Evolutionary conservation across 2,113 vertebrate genomes (phyloP), one percentile per base, ranked within the genome.

Genomic region (Clarias magur): DNA sequence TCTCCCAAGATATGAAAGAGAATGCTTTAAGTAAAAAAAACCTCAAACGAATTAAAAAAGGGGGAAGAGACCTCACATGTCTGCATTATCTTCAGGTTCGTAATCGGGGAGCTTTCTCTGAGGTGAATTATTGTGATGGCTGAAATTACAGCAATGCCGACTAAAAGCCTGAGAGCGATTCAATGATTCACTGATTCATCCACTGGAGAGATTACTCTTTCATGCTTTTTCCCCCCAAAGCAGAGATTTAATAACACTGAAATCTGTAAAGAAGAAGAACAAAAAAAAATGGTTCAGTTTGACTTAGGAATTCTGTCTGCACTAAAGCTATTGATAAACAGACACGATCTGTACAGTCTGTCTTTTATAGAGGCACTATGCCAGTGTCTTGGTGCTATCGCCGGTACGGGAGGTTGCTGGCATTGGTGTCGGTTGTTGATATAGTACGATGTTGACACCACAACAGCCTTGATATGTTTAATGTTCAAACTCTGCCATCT

Each of bases 401-500:
- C 10, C 4, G 16, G 27, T n/a, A 80, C 10, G 78, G 34, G 75
- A 23, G 73, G 72, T 4, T 13, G 38, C 17, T 25, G 42, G 11
- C 42, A 23, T 34, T 11, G 72, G 11, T 4, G 23, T n/a, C 8
- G 70, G 19, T 8, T 17, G 53, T 56, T 48, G 25, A 13, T 54
- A 48, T 54, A 48, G 23, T 54, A 54, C 42, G 48, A 57, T 10
- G 25, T 79, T n/a, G 34, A 80, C 56, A 57, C 54, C 78, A 34
- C n/a, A 59, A 21, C 54, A 38, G 30, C 30, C 57, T 62, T 8
- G 21, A 12, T 3, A 30, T 80, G 79, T 62, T 1, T 38, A 12
- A 25, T 80, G 27, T 60, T 62, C 56, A 80, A 80, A 80, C 57
- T 38, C 17, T 6, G 79, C 57, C 34, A 81, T 62, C 79, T 62